Evolutionary conservation across 2,797 vertebrate genomes (phyloP), one percentile per base, ranked within the genome.

Genomic region (Diplodus puntazzo): DNA sequence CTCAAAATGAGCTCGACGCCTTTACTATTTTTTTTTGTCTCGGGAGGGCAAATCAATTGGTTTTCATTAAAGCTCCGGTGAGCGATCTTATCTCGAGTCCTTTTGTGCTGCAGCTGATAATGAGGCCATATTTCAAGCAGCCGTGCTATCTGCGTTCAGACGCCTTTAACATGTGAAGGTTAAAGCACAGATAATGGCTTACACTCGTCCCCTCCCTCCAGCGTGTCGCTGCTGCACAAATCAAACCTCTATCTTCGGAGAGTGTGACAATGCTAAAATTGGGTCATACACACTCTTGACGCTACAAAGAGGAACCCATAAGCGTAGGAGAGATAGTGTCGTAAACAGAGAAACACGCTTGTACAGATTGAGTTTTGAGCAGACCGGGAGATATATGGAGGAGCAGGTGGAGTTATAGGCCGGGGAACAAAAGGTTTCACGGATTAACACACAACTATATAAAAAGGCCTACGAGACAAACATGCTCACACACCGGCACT

Each of bases 71-170:
- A 93, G 83, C 90, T 61, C 25, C 66, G 52, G 82, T 27, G 82
- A 86, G 69, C 49, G 79, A 91, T 94, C 85, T 90, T 94, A 93
- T 94, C 92, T 78, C 43, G 3, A 73, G 75, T 50, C 76, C 66
- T 85, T 66, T 39, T 81, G 82, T 83, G 72, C 79, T 1, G 71
- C 86, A 21, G 85, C 82, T 82, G 89, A 92, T 92, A 91, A 93
- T 92, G 89, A 93, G 91, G 89, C 93, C 90, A 89, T 93, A 93
- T 91, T 93, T 94, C 91, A 94, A 86, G 81, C 85, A 66, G 70
- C 79, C 17, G 39, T 5, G 23, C 83, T 89, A 87, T 93, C 90
- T 90, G 85, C 62, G 64, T 84, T 83, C 81, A 43, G 77, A 82
- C 68, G 84, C 86, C 84, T 90, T 87, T 82, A 91, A 89, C 94